Evolutionary conservation across 2,113 vertebrate species (phyloP).

Genomic region (Pitta sordida): DNA sequence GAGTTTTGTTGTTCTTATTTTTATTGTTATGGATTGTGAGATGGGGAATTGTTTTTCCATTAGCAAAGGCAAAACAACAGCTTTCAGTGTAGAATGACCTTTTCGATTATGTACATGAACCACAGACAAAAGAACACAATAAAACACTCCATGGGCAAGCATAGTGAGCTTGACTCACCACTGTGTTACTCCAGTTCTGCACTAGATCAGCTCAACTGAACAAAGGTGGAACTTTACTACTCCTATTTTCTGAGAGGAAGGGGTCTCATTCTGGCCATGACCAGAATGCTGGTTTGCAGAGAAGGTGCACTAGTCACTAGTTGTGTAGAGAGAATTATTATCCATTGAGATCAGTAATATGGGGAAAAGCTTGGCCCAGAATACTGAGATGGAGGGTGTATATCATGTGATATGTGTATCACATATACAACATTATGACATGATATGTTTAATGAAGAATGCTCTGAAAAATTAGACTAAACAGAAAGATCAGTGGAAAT

Average conservation of each 20-base stretch:
- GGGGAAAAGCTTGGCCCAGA: background rate
- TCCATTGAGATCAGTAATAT: background rate
- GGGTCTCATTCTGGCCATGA: background rate
- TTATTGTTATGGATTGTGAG: conserved; percentile 55
- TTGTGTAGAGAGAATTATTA: background rate
- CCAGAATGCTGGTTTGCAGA: background rate
- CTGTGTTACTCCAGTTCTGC: background rate
- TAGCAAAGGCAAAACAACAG: conserved; percentile 55
- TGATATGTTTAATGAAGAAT: background rate
- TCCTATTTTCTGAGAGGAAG: background rate
- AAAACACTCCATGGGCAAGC: conserved; percentile 33
- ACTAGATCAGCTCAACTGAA: background rate
- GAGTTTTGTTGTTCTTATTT: conserved; percentile 54
- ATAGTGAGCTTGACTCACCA: conserved; percentile 36
- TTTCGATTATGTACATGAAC: conserved; percentile 52
- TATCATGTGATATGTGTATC: background rate
- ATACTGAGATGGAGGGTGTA: background rate
- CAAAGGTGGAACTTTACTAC: background rate
- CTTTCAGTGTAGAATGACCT: conserved; percentile 60
- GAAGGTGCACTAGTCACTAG: background rate
- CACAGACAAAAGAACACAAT: conserved; percentile 61
- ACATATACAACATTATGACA: background rate
- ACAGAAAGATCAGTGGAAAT: background rate
- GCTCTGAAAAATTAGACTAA: background rate
- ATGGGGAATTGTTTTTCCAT: conserved; percentile 62